Evolutionary conservation across 2,113 vertebrate species (phyloP).

Genomic region (Melanerpes aurifrons): DNA sequence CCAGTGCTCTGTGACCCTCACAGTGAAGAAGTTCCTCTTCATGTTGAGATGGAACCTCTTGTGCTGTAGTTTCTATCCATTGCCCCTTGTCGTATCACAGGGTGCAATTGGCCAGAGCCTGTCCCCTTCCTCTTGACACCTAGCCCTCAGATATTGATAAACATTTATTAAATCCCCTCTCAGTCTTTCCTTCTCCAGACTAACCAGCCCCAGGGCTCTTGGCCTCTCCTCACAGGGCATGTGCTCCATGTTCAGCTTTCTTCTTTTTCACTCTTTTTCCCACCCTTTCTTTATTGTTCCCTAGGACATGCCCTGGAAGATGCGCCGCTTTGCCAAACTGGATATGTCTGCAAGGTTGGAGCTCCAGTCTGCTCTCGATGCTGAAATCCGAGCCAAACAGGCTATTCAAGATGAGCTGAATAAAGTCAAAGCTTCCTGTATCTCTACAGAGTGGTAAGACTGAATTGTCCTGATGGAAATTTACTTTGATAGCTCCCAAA

Average conservation of each 20-base stretch:
- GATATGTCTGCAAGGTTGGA: conserved; percentile 98
- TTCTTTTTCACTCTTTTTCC: not conserved
- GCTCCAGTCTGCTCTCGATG: conserved; percentile 95
- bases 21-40: too few relatives aligned
- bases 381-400: conserved; percentile 97
- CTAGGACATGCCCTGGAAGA: conserved; percentile 99
- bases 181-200: too few relatives aligned
- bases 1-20: too few relatives aligned
- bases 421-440: conserved; percentile 93
- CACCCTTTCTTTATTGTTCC: not conserved
- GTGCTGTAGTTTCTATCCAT: too few relatives aligned
- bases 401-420: conserved; percentile 95
- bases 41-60: too few relatives aligned
- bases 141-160: too few relatives aligned
- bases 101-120: too few relatives aligned
- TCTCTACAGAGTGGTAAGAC: conserved; percentile 94
- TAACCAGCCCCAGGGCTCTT: too few relatives aligned
- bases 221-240: too few relatives aligned
- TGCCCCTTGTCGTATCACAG: too few relatives aligned
- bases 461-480: not conserved
- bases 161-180: too few relatives aligned
- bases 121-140: too few relatives aligned
- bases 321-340: conserved; percentile 96
- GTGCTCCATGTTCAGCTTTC: not conserved
- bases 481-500: not conserved